These are phyloP conservation scores for Drosophila aldrichi DNA, from an alignment of 2,888 invertebrate species.

Conservation along the genomic window DNA sequence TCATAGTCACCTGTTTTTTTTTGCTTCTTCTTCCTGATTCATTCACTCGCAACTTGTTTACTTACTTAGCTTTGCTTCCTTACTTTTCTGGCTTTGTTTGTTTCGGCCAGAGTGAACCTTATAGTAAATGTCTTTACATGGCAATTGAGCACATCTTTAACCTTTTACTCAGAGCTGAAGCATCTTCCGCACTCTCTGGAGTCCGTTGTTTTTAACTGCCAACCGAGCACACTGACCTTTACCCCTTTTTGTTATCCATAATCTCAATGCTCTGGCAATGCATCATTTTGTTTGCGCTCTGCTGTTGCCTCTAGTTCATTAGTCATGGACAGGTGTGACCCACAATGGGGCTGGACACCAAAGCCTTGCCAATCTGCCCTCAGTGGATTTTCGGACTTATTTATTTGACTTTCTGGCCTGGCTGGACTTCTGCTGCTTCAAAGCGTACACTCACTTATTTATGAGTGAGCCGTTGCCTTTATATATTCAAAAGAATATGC, in stretches of 20 bases:
- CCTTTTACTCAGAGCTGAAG: neutral
- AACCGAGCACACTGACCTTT: conserved; percentile 3
- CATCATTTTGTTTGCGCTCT: conserved; percentile 4
- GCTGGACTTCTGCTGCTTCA: conserved; percentile 32
- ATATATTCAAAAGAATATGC: neutral
- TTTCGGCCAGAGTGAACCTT: neutral
- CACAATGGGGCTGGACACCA: conserved; percentile 21
- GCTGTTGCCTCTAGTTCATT: conserved; percentile 1
- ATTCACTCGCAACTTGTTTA: conserved; percentile 40
- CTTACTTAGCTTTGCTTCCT: conserved; percentile 46
- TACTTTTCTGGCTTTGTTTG: neutral
- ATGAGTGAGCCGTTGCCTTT: neutral
- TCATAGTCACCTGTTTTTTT: neutral
- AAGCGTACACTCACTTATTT: conserved; percentile 26
- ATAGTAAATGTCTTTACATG: neutral
- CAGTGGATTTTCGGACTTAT: conserved; percentile 45
- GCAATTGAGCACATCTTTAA: conserved; percentile 1
- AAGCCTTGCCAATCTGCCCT: conserved; percentile 20
- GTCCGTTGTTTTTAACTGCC: neutral
- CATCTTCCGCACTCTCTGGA: too few species aligned
- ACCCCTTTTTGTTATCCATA: conserved; percentile 3
- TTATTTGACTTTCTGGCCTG: conserved; percentile 45
- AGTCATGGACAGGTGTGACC: conserved; percentile 3
- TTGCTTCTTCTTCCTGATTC: conserved; percentile 18
- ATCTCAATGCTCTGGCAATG: neutral